Conservation (phyloP, 1,140 invertebrate genomes). For the Camponotus pennsylvanicus region DNA sequence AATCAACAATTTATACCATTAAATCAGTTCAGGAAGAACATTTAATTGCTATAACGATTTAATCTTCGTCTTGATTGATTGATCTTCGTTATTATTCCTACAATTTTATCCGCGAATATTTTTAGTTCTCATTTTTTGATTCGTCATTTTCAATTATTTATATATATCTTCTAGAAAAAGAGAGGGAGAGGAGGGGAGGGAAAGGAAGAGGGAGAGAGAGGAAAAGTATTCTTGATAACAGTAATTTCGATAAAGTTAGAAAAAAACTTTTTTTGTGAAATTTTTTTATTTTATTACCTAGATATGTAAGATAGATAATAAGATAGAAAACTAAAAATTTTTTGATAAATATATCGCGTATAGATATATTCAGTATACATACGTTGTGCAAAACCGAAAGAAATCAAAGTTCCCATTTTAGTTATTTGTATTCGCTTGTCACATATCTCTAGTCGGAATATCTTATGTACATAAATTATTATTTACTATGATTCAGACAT, state of each 20-base stretch:
- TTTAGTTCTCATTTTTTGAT: not conserved
- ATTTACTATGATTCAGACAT: not conserved
- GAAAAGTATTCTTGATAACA: not conserved
- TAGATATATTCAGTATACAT: too few species aligned
- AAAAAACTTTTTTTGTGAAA: not conserved
- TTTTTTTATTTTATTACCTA: not conserved
- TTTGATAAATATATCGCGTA: too few species aligned
- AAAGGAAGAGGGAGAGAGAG: too few species aligned
- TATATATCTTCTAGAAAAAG: too few species aligned
- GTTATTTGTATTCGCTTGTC: not conserved
- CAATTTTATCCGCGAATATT: slow-evolving; percentile 28
- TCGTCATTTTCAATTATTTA: not conserved
- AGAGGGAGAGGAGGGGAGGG: too few species aligned
- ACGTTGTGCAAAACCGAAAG: not conserved
- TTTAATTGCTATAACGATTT: slow-evolving; percentile 17
- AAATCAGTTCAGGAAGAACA: not conserved
- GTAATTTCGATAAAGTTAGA: not conserved
- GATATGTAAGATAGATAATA: not conserved
- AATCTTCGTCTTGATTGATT: not conserved
- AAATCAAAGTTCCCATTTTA: not conserved
- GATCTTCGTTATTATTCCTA: slow-evolving; percentile 41
- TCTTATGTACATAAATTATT: not conserved
- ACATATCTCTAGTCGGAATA: not conserved
- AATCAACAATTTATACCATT: not conserved
- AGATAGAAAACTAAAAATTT: not conserved